Percentiles rank a stretch among this genome's conserved stretches.
These are phyloP conservation scores for Drosophila tristis DNA, from an alignment of 1,140 invertebrate genomes.

Conservation along the genomic window DNA sequence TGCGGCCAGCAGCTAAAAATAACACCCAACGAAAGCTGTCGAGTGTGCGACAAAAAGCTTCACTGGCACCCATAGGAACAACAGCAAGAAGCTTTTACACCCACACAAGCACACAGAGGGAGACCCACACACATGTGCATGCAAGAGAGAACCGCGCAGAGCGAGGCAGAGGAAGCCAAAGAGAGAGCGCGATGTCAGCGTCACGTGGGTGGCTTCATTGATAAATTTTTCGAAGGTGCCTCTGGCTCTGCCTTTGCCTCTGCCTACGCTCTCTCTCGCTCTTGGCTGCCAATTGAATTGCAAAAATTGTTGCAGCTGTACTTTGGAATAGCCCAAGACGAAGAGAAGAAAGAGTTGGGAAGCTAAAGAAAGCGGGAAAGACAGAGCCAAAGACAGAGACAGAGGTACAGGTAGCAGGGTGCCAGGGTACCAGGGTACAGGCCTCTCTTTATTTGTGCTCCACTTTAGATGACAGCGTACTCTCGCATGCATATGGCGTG, in stretches of 20 bases:
- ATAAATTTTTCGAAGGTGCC: constrained; percentile 56
- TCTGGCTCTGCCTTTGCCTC: too few species aligned
- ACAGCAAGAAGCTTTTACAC: constrained; percentile 37
- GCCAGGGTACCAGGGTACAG: not conserved
- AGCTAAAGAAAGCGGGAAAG: not conserved
- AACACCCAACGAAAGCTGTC: constrained; percentile 46
- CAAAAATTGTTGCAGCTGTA: constrained; percentile 67
- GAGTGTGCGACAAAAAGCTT: constrained; percentile 34
- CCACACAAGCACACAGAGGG: constrained; percentile 10
- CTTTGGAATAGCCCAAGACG: constrained; percentile 9
- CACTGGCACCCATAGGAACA: not conserved
- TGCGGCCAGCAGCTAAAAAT: constrained; percentile 53
- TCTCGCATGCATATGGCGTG: too few species aligned
- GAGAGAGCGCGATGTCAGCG: too few species aligned
- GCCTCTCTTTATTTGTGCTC: constrained; percentile 36
- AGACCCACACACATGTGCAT: not conserved
- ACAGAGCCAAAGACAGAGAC: constrained; percentile 7
- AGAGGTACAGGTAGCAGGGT: not conserved
- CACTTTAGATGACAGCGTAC: constrained; percentile 39
- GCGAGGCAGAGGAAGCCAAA: too few species aligned
- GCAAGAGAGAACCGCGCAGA: not conserved
- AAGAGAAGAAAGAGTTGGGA: constrained; percentile 31
- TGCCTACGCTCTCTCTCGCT: constrained; percentile 19
- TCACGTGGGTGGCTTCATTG: constrained; percentile 81
- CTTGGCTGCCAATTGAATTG: constrained; percentile 78